These are phyloP conservation scores for Drosophila biarmipes DNA, from an alignment of 1,140 invertebrate species.

Conservation along the genomic window DNA sequence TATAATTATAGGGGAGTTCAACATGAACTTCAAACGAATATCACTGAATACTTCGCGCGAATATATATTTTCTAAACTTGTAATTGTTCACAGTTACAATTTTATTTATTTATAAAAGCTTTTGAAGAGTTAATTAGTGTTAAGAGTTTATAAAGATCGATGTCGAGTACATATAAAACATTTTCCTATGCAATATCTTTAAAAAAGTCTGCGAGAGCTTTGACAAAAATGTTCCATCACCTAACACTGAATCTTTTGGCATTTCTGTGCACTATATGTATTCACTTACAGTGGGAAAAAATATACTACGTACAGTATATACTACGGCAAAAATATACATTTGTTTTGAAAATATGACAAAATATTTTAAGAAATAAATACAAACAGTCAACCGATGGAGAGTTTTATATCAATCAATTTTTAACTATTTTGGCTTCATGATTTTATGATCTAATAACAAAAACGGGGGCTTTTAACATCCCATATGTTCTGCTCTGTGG, in stretches of 20 bases:
- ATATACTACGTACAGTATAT: too few species aligned
- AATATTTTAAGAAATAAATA: too few species aligned
- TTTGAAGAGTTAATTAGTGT: background rate
- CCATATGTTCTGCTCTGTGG: too few species aligned
- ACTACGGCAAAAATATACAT: too few species aligned
- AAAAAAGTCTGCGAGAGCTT: slow-evolving; percentile 21
- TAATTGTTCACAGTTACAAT: slow-evolving; percentile 1
- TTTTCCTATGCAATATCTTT: background rate
- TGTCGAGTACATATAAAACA: background rate
- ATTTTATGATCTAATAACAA: too few species aligned
- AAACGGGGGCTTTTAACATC: too few species aligned
- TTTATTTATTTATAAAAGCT: background rate
- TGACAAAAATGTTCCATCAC: slow-evolving; percentile 4
- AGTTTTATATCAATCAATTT: too few species aligned
- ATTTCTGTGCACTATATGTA: slow-evolving; percentile 8
- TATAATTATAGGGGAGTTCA: slow-evolving; percentile 5
- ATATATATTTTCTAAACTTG: background rate
- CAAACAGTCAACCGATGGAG: too few species aligned
- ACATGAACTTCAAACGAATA: slow-evolving; percentile 4
- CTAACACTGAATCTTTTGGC: slow-evolving; percentile 19
- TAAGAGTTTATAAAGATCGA: background rate
- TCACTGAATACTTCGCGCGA: background rate
- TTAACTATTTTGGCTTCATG: too few species aligned
- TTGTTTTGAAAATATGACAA: too few species aligned
- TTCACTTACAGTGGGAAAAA: background rate